Percentiles rank a stretch among this genome's conserved stretches.
These are phyloP conservation scores for Eremobia ochroleuca DNA, from an alignment of 2,888 invertebrate species.

Conservation along the genomic window DNA sequence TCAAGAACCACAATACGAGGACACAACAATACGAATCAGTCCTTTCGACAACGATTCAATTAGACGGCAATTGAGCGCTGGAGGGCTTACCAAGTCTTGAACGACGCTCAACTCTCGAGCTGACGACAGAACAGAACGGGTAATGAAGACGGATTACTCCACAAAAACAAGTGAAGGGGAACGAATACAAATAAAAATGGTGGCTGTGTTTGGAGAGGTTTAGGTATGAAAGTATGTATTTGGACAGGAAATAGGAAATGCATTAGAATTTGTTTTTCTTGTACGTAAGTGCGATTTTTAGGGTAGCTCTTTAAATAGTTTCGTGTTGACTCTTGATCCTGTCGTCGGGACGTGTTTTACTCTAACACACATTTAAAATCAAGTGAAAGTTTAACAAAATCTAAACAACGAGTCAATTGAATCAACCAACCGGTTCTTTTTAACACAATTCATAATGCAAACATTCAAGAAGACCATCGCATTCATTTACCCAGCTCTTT, in stretches of 20 bases:
- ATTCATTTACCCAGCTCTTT: not conserved
- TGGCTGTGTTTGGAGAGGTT: constrained; percentile 46
- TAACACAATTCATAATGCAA: not conserved
- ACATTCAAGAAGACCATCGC: not conserved
- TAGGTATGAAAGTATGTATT: constrained; percentile 47
- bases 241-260: constrained; percentile 50
- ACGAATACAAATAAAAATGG: constrained; percentile 66
- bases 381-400: not conserved
- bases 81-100: constrained; percentile 57
- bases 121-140: constrained; percentile 75
- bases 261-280: constrained; percentile 56
- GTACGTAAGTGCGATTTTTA: constrained; percentile 4
- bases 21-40: constrained; percentile 63
- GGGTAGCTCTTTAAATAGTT: not conserved
- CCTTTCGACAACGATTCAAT: constrained; percentile 78
- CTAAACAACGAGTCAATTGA: not conserved
- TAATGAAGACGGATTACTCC: constrained; percentile 80
- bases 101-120: constrained; percentile 70
- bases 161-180: constrained; percentile 70
- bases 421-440: not conserved
- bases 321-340: not conserved
- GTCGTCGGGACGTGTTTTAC: not conserved
- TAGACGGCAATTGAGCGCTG: constrained; percentile 72
- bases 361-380: not conserved
- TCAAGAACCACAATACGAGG: constrained; percentile 36